These are phyloP conservation scores for Agonopterix arenella DNA, from an alignment of 2,888 invertebrate species.

Conservation along the genomic window DNA sequence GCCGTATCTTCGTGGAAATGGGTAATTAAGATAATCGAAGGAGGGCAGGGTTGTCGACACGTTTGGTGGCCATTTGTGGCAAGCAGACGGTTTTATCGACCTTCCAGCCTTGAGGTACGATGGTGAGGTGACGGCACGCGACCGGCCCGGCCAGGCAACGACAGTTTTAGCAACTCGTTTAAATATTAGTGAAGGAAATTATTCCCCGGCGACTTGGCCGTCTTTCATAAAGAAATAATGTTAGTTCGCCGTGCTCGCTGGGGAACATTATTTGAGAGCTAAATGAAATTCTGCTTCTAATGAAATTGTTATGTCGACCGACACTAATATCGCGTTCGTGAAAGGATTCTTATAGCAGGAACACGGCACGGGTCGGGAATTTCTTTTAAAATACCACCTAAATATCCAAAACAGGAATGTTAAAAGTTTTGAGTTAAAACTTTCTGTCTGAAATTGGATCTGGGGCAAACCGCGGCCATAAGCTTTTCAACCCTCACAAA, in stretches of 20 bases:
- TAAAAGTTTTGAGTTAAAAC: too few relatives aligned
- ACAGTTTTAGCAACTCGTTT: constrained; percentile 5
- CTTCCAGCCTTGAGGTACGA: constrained; percentile 3
- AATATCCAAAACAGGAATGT: too few relatives aligned
- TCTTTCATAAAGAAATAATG: neutral
- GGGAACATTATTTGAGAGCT: too few relatives aligned
- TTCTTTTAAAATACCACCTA: too few relatives aligned
- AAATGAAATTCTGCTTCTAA: too few relatives aligned
- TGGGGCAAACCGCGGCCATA: constrained; percentile 3
- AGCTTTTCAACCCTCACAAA: too few relatives aligned
- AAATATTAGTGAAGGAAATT: constrained; percentile 6
- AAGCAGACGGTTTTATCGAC: constrained; percentile 37
- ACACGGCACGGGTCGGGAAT: too few relatives aligned
- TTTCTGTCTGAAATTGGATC: constrained; percentile 4
- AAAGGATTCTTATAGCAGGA: too few relatives aligned
- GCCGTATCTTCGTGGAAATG: constrained; percentile 23
- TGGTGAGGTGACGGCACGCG: too few relatives aligned
- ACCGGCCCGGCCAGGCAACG: neutral
- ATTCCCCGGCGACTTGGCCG: constrained; percentile 1
- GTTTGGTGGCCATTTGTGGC: constrained; percentile 24
- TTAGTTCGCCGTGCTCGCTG: too few relatives aligned
- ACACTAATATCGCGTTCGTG: too few relatives aligned
- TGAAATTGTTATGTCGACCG: too few relatives aligned
- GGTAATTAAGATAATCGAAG: constrained; percentile 43
- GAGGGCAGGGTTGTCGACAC: constrained; percentile 47